Evolutionary conservation across 2,113 vertebrate genomes (phyloP).

Genomic region (Pachycephala philippinensis): DNA sequence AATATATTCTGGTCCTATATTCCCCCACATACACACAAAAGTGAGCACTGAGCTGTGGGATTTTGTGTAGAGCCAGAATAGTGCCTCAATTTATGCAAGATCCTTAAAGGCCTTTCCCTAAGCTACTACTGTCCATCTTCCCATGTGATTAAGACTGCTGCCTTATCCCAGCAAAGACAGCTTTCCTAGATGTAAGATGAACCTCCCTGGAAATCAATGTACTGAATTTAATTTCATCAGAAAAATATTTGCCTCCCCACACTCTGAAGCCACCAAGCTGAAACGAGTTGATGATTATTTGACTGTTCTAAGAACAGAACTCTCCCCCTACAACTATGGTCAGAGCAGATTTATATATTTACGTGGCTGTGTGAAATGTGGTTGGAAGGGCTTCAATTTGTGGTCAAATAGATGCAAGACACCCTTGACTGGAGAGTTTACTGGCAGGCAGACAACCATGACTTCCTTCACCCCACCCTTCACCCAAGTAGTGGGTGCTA

Average conservation of each 20-base stretch:
- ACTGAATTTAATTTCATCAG: not conserved
- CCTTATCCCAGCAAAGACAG: not conserved
- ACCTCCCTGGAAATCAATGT: not conserved
- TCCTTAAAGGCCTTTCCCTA: not conserved
- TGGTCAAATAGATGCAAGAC: not conserved
- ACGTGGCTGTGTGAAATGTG: not conserved
- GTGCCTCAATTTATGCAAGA: not conserved
- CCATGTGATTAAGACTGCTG: not conserved
- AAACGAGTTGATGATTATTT: not conserved
- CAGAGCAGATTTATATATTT: not conserved
- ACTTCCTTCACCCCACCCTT: not conserved
- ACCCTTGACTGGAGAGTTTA: not conserved
- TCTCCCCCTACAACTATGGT: not conserved
- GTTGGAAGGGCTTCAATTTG: not conserved
- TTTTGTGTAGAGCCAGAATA: not conserved
- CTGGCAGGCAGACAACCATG: not conserved
- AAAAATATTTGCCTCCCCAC: not conserved
- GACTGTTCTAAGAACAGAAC: not conserved
- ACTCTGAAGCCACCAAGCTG: not conserved
- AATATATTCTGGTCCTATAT: not conserved
- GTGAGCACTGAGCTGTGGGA: not conserved
- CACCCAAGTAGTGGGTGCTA: not conserved
- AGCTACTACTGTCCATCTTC: fast-evolving
- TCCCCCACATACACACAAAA: not conserved
- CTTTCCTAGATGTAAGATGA: not conserved